phyloP scores from a whole-genome alignment of 2,888 invertebrate genomes.

The Drosophila neonasuta region DNA sequence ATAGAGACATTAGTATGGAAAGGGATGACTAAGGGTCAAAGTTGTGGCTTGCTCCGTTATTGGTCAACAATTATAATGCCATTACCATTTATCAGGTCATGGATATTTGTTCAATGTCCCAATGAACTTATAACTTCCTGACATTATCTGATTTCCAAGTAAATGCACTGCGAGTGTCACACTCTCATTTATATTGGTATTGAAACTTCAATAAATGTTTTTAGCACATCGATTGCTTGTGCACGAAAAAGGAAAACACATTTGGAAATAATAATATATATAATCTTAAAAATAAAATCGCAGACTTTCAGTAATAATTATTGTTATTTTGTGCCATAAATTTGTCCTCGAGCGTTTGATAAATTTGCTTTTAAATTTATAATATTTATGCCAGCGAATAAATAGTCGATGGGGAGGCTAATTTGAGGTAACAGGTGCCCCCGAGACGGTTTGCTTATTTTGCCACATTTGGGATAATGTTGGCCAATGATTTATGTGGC shows the following conservation, averaged over 20 bases:
- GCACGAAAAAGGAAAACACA: neutral
- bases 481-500: slow-evolving; percentile 47
- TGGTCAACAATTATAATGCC: slow-evolving; percentile 9
- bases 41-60: neutral
- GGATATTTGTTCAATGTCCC: slow-evolving; percentile 6
- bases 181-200: slow-evolving; percentile 6
- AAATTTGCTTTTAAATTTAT: slow-evolving; percentile 19
- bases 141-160: slow-evolving; percentile 4
- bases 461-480: slow-evolving; percentile 36
- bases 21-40: neutral
- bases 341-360: slow-evolving; percentile 11
- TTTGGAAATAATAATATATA: slow-evolving; percentile 11
- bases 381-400: slow-evolving; percentile 14
- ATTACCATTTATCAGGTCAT: slow-evolving; percentile 11
- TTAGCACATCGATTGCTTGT: slow-evolving; percentile 14
- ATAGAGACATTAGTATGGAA: neutral
- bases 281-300: slow-evolving; percentile 2
- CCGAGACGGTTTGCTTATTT: slow-evolving; percentile 5
- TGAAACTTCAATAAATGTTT: slow-evolving; percentile 34
- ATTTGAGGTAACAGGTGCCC: slow-evolving; percentile 60
- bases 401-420: slow-evolving; percentile 23
- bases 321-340: slow-evolving; percentile 29
- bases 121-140: slow-evolving; percentile 9
- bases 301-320: slow-evolving; percentile 21
- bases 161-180: neutral